A percentile compares a stretch with the other conserved stretches of the same genome.
Evolutionary conservation across 2,797 vertebrate species (phyloP).

Genomic region (Epinephelus malabaricus): DNA sequence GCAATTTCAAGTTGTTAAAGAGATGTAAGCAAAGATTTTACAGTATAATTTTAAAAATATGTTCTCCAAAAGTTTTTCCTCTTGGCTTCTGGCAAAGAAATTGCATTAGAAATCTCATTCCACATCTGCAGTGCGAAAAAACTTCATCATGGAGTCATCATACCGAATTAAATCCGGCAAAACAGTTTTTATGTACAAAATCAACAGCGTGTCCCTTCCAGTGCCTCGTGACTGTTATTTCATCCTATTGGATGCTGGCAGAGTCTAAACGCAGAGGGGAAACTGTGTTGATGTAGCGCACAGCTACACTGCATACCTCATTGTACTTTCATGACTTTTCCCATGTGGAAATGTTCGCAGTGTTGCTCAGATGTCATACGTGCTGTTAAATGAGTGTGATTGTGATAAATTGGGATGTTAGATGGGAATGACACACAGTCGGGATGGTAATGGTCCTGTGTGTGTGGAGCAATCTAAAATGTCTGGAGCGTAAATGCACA

Average conservation of each 20-base stretch:
- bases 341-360: slow-evolving; percentile 82
- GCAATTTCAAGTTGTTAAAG: slow-evolving; percentile 2
- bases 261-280: slow-evolving; percentile 35
- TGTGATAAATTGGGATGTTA: slow-evolving; percentile 86
- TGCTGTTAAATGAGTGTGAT: slow-evolving; percentile 83
- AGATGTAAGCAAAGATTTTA: background rate
- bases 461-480: slow-evolving; percentile 80
- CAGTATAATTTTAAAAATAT: background rate
- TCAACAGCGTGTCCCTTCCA: slow-evolving; percentile 39
- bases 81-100: background rate
- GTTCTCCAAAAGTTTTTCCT: background rate
- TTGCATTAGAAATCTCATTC: background rate
- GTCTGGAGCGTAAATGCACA: slow-evolving; percentile 82
- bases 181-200: slow-evolving; percentile 40
- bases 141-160: background rate
- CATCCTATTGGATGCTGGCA: slow-evolving; percentile 45
- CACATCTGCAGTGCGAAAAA: slow-evolving; percentile 11
- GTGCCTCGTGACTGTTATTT: slow-evolving; percentile 58
- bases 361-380: slow-evolving; percentile 80
- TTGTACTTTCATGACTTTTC: slow-evolving; percentile 81
- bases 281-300: slow-evolving; percentile 51
- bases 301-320: slow-evolving; percentile 66
- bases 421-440: slow-evolving; percentile 83
- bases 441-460: slow-evolving; percentile 80
- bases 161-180: slow-evolving; percentile 12